phyloP scores from a whole-genome alignment of 2,113 vertebrate species.

The Chlamydotis undulata region DNA sequence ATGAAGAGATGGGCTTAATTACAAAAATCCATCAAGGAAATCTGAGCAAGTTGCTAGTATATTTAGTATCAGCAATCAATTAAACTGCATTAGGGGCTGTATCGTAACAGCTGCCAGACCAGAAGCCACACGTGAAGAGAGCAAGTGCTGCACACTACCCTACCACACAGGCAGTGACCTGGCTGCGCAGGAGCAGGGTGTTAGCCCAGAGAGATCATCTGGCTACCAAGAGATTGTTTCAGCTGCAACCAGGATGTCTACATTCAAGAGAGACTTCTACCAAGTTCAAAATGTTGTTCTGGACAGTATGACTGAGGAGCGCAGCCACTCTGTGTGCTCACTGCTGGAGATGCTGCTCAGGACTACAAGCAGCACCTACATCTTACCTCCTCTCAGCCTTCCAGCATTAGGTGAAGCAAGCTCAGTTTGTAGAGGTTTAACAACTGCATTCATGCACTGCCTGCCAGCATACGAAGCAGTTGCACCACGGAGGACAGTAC shows the following conservation, averaged over 20 bases:
- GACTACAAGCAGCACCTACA: background rate
- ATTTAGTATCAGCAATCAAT: background rate
- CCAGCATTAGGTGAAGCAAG: background rate
- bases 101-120: background rate
- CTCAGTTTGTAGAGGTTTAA: background rate
- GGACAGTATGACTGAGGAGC: background rate
- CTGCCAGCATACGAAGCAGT: background rate
- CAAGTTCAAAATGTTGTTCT: background rate
- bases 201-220: background rate
- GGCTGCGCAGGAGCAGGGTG: background rate
- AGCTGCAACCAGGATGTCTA: background rate
- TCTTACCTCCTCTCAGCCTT: background rate
- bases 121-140: background rate
- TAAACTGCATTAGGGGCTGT: background rate
- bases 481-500: background rate
- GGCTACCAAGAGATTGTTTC: background rate
- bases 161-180: background rate
- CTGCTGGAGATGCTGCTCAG: background rate
- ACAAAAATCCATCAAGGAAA: background rate
- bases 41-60: background rate
- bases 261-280: background rate
- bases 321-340: background rate
- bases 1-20: background rate
- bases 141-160: background rate
- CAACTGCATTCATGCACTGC: background rate